Conservation (phyloP, 2,797 vertebrate species). For the Poliocrania exsul region DNA sequence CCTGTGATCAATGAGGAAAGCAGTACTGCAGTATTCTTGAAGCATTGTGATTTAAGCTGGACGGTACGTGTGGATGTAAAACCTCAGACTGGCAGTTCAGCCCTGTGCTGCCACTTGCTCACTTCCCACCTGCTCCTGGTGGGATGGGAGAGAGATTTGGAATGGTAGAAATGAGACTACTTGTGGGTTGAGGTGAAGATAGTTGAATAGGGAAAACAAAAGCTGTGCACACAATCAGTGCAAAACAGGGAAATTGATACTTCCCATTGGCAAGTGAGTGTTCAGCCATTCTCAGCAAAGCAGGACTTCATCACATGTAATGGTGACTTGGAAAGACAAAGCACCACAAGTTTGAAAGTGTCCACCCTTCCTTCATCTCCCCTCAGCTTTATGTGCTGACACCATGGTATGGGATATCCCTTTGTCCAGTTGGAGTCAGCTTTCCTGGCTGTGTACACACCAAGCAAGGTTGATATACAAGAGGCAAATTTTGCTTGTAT, state of each 20-base stretch:
- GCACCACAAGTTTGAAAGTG: fast-evolving
- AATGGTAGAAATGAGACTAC: neutral
- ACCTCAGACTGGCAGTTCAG: neutral
- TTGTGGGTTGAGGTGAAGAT: neutral
- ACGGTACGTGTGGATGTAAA: neutral
- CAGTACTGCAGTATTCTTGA: neutral
- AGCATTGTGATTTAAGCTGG: neutral
- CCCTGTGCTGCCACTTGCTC: neutral
- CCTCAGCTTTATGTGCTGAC: neutral
- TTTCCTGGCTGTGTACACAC: neutral
- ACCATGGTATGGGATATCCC: neutral
- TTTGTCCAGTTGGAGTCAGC: neutral
- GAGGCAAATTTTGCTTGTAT: neutral
- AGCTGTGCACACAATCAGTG: neutral
- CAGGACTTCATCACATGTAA: fast-evolving
- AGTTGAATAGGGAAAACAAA: neutral
- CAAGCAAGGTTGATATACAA: neutral
- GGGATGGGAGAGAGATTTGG: neutral
- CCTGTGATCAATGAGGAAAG: neutral
- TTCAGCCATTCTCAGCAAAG: neutral
- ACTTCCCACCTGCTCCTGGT: neutral
- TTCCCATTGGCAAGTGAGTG: neutral
- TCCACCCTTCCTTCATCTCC: neutral
- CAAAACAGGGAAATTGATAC: neutral
- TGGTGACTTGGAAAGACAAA: neutral